Percentiles rank a stretch among this genome's conserved stretches.
Conservation (phyloP, 2,113 vertebrate genomes). For the Equus quagga region DNA sequence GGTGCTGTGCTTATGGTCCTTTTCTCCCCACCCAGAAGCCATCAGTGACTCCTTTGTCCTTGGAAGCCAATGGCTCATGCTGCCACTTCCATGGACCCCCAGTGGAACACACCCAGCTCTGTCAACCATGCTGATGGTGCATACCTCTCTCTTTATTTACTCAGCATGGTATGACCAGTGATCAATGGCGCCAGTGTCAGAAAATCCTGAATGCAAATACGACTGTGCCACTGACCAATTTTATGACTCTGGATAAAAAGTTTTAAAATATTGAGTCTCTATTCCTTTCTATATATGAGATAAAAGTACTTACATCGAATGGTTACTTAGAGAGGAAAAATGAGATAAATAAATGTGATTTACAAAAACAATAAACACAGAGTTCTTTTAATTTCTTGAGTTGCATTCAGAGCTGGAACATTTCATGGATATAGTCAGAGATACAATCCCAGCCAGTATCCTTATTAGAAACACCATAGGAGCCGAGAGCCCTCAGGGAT, state of each 20-base stretch:
- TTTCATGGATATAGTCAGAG: neutral
- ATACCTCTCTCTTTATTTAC: neutral
- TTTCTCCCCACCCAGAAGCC: neutral
- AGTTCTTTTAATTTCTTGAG: neutral
- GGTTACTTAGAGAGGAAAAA: neutral
- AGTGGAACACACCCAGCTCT: neutral
- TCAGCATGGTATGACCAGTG: too few relatives aligned
- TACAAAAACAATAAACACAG: neutral
- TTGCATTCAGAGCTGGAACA: neutral
- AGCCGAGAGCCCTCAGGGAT: neutral
- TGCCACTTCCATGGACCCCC: neutral
- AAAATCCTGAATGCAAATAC: neutral
- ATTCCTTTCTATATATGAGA: neutral
- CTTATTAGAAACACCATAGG: neutral
- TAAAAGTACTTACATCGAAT: neutral
- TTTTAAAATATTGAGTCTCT: neutral
- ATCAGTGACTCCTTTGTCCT: neutral
- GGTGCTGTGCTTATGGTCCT: neutral
- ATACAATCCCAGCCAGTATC: neutral
- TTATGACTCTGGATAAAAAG: neutral
- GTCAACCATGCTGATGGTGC: rapidly evolving
- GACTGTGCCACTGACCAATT: neutral
- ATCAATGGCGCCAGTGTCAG: neutral
- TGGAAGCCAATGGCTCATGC: neutral
- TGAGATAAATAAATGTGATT: neutral